These are phyloP conservation scores for Macrophya annulata DNA, from an alignment of 2,888 invertebrate species.

Conservation along the genomic window DNA sequence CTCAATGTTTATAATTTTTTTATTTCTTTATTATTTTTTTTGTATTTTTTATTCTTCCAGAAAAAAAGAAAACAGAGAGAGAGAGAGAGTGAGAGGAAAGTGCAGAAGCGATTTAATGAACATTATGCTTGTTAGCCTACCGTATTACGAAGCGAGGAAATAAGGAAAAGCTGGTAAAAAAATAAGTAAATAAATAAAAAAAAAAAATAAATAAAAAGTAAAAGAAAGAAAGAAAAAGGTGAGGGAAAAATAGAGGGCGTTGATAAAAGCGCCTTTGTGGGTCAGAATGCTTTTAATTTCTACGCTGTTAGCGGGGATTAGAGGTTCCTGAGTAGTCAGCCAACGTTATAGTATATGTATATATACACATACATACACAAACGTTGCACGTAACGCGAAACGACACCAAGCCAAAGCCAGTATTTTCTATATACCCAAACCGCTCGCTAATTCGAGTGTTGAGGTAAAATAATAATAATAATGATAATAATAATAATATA, in stretches of 20 bases:
- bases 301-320: slow-evolving; percentile 71
- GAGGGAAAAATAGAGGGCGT: slow-evolving; percentile 42
- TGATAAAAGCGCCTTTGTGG: slow-evolving; percentile 69
- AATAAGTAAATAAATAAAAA: too few relatives aligned
- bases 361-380: background rate
- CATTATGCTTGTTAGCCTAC: slow-evolving; percentile 71
- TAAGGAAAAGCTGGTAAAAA: slow-evolving; percentile 35
- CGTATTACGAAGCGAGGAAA: slow-evolving; percentile 30
- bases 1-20: slow-evolving; percentile 45
- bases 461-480: background rate
- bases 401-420: background rate
- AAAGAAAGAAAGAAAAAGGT: slow-evolving; percentile 49
- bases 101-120: slow-evolving; percentile 67
- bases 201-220: slow-evolving; percentile 58
- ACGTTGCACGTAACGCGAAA: slow-evolving; percentile 5
- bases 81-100: background rate
- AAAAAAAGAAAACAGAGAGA: background rate
- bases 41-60: slow-evolving; percentile 25
- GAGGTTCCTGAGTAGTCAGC: slow-evolving; percentile 60
- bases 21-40: slow-evolving; percentile 56
- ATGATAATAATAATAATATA: too few relatives aligned
- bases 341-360: background rate
- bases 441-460: slow-evolving; percentile 21
- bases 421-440: background rate
- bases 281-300: slow-evolving; percentile 72